Conservation (phyloP, 2,888 invertebrate species). For the Arge pagana region DNA sequence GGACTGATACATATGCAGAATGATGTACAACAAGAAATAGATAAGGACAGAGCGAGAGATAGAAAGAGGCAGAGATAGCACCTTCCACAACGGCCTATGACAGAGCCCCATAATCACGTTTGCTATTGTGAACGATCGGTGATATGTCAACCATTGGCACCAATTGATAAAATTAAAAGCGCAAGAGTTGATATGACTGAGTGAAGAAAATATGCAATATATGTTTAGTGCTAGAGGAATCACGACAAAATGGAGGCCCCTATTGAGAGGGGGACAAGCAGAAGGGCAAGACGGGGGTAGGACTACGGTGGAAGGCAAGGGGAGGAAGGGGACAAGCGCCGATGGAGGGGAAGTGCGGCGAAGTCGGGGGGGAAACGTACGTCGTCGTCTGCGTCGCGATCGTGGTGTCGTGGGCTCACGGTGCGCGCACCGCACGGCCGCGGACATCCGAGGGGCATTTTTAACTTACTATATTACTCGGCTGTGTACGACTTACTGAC, state of each 20-base stretch:
- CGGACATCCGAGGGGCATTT: too few species aligned
- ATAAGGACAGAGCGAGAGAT: constrained; percentile 18
- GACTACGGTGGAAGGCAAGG: constrained; percentile 12
- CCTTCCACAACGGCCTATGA: constrained; percentile 50
- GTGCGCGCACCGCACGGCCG: too few species aligned
- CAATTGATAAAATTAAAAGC: too few species aligned
- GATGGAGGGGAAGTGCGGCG: neutral
- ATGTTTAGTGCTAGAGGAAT: constrained; percentile 51
- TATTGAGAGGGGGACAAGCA: constrained; percentile 31
- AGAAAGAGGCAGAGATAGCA: constrained; percentile 33
- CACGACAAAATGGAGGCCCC: constrained; percentile 53
- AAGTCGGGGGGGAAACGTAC: too few species aligned
- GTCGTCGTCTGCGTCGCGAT: too few species aligned
- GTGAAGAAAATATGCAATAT: constrained; percentile 38
- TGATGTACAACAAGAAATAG: constrained; percentile 4
- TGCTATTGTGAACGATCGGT: constrained; percentile 39
- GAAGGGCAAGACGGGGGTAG: constrained; percentile 29
- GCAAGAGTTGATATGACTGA: neutral
- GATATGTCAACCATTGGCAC: constrained; percentile 47
- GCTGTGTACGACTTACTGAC: too few species aligned
- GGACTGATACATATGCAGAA: constrained; percentile 26
- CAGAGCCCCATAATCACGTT: constrained; percentile 50
- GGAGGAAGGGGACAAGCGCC: constrained; percentile 2
- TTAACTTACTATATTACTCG: too few species aligned
- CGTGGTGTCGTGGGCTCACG: too few species aligned